These are phyloP conservation scores for Eulithis prunata DNA, from an alignment of 2,888 invertebrate genomes.

Conservation along the genomic window DNA sequence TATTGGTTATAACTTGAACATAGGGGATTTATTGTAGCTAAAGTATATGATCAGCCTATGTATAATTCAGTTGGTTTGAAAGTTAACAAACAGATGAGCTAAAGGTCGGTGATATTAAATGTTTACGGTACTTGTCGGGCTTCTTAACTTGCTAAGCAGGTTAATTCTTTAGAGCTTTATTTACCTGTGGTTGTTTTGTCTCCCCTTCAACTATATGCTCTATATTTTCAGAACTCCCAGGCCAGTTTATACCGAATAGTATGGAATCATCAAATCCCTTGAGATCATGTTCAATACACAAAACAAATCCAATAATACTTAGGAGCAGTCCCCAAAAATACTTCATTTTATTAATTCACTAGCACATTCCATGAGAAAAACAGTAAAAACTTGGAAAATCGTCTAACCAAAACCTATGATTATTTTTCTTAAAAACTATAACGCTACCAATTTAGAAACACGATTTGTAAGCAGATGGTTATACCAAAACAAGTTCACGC, in stretches of 20 bases:
- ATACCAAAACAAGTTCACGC: neutral
- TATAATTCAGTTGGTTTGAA: too few species aligned
- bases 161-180: neutral
- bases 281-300: conserved; percentile 84
- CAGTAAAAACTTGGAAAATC: neutral
- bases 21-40: too few species aligned
- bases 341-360: conserved; percentile 57
- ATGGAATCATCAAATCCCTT: conserved; percentile 93
- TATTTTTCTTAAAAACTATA: neutral
- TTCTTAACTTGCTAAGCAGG: neutral
- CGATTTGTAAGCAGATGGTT: too few species aligned
- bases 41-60: too few species aligned
- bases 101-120: too few species aligned
- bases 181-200: conserved; percentile 56
- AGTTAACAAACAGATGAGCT: too few species aligned
- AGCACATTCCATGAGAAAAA: conserved; percentile 41
- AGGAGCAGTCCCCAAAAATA: conserved; percentile 53
- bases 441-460: conserved; percentile 7
- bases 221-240: conserved; percentile 71
- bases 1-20: too few species aligned
- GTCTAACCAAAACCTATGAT: conserved; percentile 1
- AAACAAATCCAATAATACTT: conserved; percentile 51
- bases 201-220: conserved; percentile 62
- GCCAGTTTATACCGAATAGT: conserved; percentile 92
- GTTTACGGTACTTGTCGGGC: too few species aligned